A percentile compares a stretch with the other conserved stretches of the same genome.
These are phyloP conservation scores for Cantharis flavilabris DNA, from an alignment of 2,888 invertebrate species.

Conservation along the genomic window DNA sequence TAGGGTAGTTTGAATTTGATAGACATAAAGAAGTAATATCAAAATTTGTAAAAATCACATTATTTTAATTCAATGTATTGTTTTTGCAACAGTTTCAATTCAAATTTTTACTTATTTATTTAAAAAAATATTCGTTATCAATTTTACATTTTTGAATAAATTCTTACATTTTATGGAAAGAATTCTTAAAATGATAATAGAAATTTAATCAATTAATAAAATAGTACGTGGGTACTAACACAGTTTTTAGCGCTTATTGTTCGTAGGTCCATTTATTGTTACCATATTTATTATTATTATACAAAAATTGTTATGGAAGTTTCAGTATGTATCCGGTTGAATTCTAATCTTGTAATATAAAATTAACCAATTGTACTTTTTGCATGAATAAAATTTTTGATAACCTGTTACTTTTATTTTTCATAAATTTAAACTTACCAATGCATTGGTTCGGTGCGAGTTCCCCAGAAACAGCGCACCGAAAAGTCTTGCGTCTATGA, in stretches of 20 bases:
- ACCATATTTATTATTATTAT: not conserved
- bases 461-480: not conserved
- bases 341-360: not conserved
- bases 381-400: not conserved
- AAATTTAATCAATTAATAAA: not conserved
- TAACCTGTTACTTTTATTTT: not conserved
- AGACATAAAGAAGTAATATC: constrained; percentile 26
- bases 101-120: constrained; percentile 4
- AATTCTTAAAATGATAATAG: not conserved
- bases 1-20: constrained; percentile 14
- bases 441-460: not conserved
- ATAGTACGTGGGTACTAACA: not conserved
- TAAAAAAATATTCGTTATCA: not conserved
- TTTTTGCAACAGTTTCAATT: constrained; percentile 5
- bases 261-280: not conserved
- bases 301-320: not conserved
- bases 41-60: not conserved
- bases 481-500: not conserved
- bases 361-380: not conserved
- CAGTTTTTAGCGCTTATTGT: not conserved
- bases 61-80: constrained; percentile 5
- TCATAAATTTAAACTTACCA: too few species aligned
- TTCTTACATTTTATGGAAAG: constrained; percentile 1
- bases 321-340: not conserved
- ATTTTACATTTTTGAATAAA: constrained; percentile 1